Conservation (phyloP, 2,888 invertebrate species). For the Cantharis rustica region DNA sequence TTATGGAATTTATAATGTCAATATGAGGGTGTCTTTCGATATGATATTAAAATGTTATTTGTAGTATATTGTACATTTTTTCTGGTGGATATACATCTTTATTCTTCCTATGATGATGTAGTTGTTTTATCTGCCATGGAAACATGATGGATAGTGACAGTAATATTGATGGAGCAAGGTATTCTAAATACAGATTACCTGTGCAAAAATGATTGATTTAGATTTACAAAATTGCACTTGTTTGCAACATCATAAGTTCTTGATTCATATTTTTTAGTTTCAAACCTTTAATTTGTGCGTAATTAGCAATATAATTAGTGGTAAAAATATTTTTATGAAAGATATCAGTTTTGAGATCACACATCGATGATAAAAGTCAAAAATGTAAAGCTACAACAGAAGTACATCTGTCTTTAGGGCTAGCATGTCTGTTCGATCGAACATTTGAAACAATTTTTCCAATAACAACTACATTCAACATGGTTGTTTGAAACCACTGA, state of each 20-base stretch:
- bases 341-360: background rate
- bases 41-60: constrained; percentile 20
- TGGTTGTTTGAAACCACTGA: background rate
- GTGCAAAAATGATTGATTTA: constrained; percentile 25
- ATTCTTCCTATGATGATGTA: constrained; percentile 7
- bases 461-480: background rate
- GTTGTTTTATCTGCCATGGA: constrained; percentile 16
- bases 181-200: constrained; percentile 9
- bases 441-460: background rate
- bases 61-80: constrained; percentile 19
- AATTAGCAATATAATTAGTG: background rate
- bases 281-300: background rate
- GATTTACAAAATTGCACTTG: constrained; percentile 6
- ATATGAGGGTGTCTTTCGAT: constrained; percentile 14
- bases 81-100: constrained; percentile 1
- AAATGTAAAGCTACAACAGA: background rate
- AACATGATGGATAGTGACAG: constrained; percentile 19
- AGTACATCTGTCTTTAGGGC: background rate
- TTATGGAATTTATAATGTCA: constrained; percentile 22
- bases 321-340: no score
- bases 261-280: background rate
- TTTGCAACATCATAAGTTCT: background rate
- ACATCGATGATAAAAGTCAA: background rate
- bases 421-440: background rate
- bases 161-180: constrained; percentile 18